These are phyloP conservation scores for Sphaerophoria rueppellii DNA, from an alignment of 2,888 invertebrate species.

Conservation along the genomic window DNA sequence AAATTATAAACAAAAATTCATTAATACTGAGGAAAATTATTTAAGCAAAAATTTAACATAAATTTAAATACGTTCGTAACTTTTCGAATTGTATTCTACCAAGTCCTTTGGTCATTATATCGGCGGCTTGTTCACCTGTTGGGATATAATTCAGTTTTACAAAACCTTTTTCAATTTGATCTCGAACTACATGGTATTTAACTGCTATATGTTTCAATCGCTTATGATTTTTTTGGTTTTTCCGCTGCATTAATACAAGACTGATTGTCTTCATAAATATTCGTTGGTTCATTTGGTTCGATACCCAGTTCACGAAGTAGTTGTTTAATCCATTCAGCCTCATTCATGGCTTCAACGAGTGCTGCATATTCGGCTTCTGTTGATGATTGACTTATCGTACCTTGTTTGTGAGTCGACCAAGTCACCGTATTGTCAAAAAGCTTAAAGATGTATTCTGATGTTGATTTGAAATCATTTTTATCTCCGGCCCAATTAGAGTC, in stretches of 20 bases:
- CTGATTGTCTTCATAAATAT: constrained; percentile 42
- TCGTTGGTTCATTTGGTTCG: constrained; percentile 14
- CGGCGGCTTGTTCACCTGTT: constrained; percentile 31
- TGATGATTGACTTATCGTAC: constrained; percentile 44
- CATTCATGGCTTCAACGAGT: constrained; percentile 42
- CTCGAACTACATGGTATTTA: background rate
- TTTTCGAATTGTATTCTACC: constrained; percentile 1
- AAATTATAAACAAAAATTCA: too few relatives aligned
- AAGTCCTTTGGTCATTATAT: constrained; percentile 36
- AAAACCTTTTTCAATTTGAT: background rate
- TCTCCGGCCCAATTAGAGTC: constrained; percentile 43
- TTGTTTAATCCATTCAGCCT: constrained; percentile 50
- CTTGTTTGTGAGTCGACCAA: constrained; percentile 46
- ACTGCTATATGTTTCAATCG: constrained; percentile 23
- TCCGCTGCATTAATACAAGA: constrained; percentile 43
- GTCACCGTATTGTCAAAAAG: constrained; percentile 26
- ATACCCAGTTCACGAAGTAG: constrained; percentile 24
- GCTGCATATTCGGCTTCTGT: constrained; percentile 55
- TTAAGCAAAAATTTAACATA: constrained; percentile 58
- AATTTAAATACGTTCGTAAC: background rate
- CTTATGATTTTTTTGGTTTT: constrained; percentile 34
- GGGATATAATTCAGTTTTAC: constrained; percentile 21
- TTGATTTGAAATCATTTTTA: constrained; percentile 30
- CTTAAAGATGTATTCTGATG: constrained; percentile 26
- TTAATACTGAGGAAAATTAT: too few relatives aligned